Conservation (phyloP, 1,140 invertebrate species). For the Samia ricini region DNA sequence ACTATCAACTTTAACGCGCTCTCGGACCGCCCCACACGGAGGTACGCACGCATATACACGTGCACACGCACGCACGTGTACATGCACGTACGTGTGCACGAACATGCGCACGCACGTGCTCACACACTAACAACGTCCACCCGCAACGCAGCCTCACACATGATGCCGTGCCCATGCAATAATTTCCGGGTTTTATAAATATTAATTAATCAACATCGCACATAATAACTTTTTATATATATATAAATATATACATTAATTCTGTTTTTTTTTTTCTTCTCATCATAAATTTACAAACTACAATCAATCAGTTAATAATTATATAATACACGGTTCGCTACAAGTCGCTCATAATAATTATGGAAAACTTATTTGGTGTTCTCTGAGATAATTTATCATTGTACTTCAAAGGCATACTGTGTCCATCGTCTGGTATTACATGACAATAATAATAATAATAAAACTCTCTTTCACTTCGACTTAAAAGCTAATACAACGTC, state of each 20-base stretch:
- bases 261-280: no score
- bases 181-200: neutral
- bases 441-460: constrained; percentile 18
- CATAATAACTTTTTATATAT: no score
- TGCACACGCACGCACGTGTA: constrained; percentile 27
- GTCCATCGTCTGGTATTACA: constrained; percentile 13
- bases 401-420: neutral
- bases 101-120: constrained; percentile 6
- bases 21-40: no score
- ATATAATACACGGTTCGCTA: no score
- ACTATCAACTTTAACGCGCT: constrained; percentile 71
- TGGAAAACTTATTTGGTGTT: neutral
- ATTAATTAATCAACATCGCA: constrained; percentile 1
- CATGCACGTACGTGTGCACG: constrained; percentile 14
- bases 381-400: neutral
- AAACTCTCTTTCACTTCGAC: constrained; percentile 21
- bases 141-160: constrained; percentile 17
- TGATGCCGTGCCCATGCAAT: neutral
- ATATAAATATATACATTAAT: no score
- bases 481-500: constrained; percentile 1
- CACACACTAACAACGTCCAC: constrained; percentile 5
- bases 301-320: no score
- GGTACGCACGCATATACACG: no score
- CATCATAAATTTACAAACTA: neutral
- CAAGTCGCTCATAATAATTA: no score